Base-by-base conservation (phyloP, 2,797 vertebrate genomes). In the Oophaga sylvatica region DNA sequence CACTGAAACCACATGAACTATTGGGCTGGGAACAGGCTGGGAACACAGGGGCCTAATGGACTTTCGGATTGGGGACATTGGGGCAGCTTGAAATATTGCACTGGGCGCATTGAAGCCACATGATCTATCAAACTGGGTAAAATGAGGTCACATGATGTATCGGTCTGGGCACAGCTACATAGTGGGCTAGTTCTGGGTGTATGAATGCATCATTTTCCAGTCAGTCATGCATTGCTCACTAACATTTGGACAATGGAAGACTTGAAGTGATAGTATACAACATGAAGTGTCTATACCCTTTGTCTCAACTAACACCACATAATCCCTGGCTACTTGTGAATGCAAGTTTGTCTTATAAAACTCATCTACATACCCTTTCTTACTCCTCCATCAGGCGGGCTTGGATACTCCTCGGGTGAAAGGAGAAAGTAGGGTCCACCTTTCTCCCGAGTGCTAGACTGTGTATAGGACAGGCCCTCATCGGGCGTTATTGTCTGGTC, bases 341-440 rank as follows among this genome's bases (percentile, higher is more conserved):
- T 57, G 15, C 22, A 11, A 29, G 53, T 0, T 60, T 62, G 31
- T 80, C 26, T 19, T 56, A 79, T 79, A 45, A 84, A 87, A 92
- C 93, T 94, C 93, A 93, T 95, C 97, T 99, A 99, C 98, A 95
- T 99, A 99, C 98, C 98, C 98, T 98, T 98, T 97, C 97, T 98
- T 95, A 98, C 96, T 98, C 97, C 97, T 95, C 96, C 97, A 96
- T 97, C 97, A 93, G 96, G 96, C 93, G 97, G 97, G 96, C 97
- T 97, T 94, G 97, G 95, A 94, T 97, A 97, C 94, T 99, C 97
- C 94, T 97, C 96, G 90, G 97, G 97, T 94, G 98, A 98, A 94
- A 99, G 97, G 96, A 99, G 97, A 97, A 99, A 99, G 95, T 97
- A 99, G 95, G 98, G 98, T 93, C 97, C 96, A 94, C 99, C 98